Base-by-base conservation (phyloP, 2,888 invertebrate species). In the Ophion obscuratus region DNA sequence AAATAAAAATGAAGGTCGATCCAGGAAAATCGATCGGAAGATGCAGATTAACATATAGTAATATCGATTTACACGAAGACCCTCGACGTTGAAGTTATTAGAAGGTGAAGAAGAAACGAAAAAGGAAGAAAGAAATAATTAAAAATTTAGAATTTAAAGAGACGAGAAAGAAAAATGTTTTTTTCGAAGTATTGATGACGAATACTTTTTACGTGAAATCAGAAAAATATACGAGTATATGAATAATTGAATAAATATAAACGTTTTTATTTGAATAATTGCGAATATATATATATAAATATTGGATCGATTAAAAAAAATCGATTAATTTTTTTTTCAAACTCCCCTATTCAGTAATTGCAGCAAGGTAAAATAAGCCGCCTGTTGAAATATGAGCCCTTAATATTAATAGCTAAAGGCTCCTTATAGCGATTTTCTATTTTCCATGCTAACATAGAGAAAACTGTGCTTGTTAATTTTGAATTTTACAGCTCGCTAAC, bases 41-140 rank as follows among this genome's bases (percentile, higher is more conserved):
- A 73, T 70, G 73, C 76, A 61, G 74, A 67, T 84, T 70, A 47
- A 11, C 14, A 77, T 17, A 64, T 67, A 76, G 62, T 74, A 77
- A 84, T 81, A 64, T 78, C 74, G 85, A 85, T 81, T 75, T 59
- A 76, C 76, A 82, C 61, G 79, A 82, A 82, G 85, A 82, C 85
- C 79, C 85, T 75, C 66, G 82, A 85, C 85, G 79, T 85, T 71
- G 61, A 78, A 73, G 20, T 83, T 70, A 76, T 74, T 66, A 75
- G 71, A 67, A 75, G 76, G 59, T 47, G 71, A 77, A 82, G 64
- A 79, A 44, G 59, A 24, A 75, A 84, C 9, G 53, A 57, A 53
- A 84, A 62, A 61, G n/a, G 36, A 31, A 59, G 10, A 27, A 53
- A 74, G 66, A 24, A 62, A 81, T 71, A 61, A 67, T 24, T 36